A percentile compares a stretch with the other conserved stretches of the same genome.
These are phyloP conservation scores for Helostoma temminkii DNA, from an alignment of 2,797 vertebrate species.

Conservation along the genomic window DNA sequence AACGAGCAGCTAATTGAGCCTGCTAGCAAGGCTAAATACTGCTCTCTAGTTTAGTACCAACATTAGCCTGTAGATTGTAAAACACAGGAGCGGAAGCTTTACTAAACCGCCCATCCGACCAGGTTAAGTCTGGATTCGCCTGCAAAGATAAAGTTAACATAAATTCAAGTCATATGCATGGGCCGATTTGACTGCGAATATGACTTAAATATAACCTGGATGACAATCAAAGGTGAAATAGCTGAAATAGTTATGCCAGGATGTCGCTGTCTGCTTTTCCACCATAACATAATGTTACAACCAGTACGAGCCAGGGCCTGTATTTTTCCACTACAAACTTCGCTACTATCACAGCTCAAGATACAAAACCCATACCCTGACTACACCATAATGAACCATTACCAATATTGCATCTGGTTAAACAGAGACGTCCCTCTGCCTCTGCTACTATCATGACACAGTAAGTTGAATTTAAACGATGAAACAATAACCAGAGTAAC, in stretches of 20 bases:
- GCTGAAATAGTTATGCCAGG: slow-evolving; percentile 18
- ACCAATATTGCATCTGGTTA: neutral
- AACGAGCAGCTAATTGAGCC: slow-evolving; percentile 75
- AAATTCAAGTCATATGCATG: neutral
- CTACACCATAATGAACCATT: neutral
- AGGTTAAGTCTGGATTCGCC: slow-evolving; percentile 25
- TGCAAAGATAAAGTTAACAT: neutral
- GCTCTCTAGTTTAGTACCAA: slow-evolving; percentile 2
- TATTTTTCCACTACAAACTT: slow-evolving; percentile 75
- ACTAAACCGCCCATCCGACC: slow-evolving; percentile 47
- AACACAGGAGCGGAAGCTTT: slow-evolving; percentile 59
- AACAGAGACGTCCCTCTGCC: neutral
- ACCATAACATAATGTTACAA: slow-evolving; percentile 31
- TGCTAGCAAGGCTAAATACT: slow-evolving; percentile 61
- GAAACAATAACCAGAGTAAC: slow-evolving; percentile 21
- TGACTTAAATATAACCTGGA: slow-evolving; percentile 10
- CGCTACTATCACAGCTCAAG: slow-evolving; percentile 29
- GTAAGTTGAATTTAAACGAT: slow-evolving; percentile 48
- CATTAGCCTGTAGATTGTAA: slow-evolving; percentile 27
- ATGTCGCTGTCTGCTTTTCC: slow-evolving; percentile 11
- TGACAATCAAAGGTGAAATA: slow-evolving; percentile 22
- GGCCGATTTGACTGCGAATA: neutral
- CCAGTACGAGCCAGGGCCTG: slow-evolving; percentile 59
- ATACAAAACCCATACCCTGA: neutral
- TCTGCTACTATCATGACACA: neutral